These are phyloP conservation scores for Manduca sexta DNA, from an alignment of 1,140 invertebrate genomes.

Conservation along the genomic window DNA sequence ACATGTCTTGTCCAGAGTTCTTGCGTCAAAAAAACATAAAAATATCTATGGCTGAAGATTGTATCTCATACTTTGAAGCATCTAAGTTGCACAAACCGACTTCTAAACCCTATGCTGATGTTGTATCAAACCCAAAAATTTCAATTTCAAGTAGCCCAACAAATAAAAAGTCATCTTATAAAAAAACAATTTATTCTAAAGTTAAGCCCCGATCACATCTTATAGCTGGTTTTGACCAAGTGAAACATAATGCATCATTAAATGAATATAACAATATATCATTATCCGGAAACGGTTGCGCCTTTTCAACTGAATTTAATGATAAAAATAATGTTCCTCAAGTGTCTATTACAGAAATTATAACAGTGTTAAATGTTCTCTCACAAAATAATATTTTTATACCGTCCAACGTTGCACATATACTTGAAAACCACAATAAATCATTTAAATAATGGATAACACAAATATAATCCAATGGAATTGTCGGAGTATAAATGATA, in stretches of 20 bases:
- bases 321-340: no score
- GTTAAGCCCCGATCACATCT: not conserved
- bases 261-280: constrained; percentile 4
- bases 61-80: not conserved
- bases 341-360: no score
- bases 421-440: no score
- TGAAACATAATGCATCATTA: not conserved
- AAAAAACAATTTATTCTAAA: not conserved
- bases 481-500: constrained; percentile 78
- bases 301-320: not conserved
- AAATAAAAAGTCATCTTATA: not conserved
- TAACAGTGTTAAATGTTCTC: no score
- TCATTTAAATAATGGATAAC: no score
- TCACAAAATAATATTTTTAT: no score
- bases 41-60: no score
- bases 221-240: constrained; percentile 4
- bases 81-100: not conserved
- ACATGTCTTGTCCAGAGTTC: no score
- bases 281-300: constrained; percentile 4
- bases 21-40: no score
- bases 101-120: not conserved
- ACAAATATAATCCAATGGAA: no score
- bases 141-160: not conserved
- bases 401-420: no score
- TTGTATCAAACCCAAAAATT: not conserved